These are phyloP conservation scores for Delphinapterus leucas DNA, from an alignment of 2,113 vertebrate species.

Conservation along the genomic window DNA sequence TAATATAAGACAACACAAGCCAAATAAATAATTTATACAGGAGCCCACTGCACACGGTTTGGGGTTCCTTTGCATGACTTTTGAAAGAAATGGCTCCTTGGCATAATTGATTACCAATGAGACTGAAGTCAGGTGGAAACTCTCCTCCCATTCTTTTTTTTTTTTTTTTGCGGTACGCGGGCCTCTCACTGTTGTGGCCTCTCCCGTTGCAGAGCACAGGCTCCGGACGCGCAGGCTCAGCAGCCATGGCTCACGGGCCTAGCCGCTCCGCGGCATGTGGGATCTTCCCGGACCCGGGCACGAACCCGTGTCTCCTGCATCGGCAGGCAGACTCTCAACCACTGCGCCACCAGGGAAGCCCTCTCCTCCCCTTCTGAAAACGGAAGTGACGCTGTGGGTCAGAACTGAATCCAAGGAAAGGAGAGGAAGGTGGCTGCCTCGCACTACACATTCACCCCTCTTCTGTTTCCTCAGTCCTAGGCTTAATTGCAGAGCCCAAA, in stretches of 20 bases:
- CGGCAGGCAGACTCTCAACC: no score
- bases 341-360: no score
- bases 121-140: constrained; percentile 25
- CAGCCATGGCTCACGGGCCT: no score
- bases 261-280: no score
- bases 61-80: constrained; percentile 37
- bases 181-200: no score
- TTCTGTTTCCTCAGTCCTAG: background rate
- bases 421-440: background rate
- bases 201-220: no score
- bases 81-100: constrained; percentile 12
- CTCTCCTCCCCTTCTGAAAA: background rate
- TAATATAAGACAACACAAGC: constrained; percentile 66
- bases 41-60: background rate
- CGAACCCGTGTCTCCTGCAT: no score
- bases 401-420: background rate
- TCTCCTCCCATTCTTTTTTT: background rate
- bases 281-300: no score
- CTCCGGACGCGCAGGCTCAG: no score
- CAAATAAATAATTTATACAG: constrained; percentile 69
- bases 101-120: constrained; percentile 13
- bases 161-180: no score
- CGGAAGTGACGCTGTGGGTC: background rate
- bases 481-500: background rate
- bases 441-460: background rate